Evolutionary conservation across 2,888 invertebrate genomes (phyloP).

Genomic region (Noctua pronuba): DNA sequence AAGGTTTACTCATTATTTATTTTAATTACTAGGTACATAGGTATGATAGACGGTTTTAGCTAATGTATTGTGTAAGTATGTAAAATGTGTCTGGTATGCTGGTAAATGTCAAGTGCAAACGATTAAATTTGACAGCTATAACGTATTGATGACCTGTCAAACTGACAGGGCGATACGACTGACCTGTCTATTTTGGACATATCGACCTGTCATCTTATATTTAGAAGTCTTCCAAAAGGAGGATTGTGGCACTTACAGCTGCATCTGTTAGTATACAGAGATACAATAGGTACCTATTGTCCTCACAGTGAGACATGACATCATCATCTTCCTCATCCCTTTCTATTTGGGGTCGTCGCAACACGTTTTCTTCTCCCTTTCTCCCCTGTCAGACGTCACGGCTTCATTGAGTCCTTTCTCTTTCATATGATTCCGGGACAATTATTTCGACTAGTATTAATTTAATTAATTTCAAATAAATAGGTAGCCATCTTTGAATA

Average conservation of each 20-base stretch:
- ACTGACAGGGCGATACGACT: background rate
- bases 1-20: constrained; percentile 68
- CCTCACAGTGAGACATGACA: too few species aligned
- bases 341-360: too few species aligned
- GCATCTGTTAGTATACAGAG: background rate
- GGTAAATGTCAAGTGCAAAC: constrained; percentile 32
- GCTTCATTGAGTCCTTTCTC: too few species aligned
- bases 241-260: too few species aligned
- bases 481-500: background rate
- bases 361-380: too few species aligned
- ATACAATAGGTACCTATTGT: background rate
- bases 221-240: background rate
- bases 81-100: background rate
- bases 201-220: too few species aligned
- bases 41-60: constrained; percentile 70
- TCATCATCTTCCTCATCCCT: too few species aligned
- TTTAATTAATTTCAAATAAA: background rate
- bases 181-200: background rate
- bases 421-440: too few species aligned
- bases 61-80: constrained; percentile 34
- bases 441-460: background rate
- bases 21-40: constrained; percentile 69
- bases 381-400: too few species aligned
- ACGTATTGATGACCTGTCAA: constrained; percentile 7
- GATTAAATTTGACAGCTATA: constrained; percentile 1